phyloP scores from a whole-genome alignment of 2,797 vertebrate genomes.

The Tangara arthus region DNA sequence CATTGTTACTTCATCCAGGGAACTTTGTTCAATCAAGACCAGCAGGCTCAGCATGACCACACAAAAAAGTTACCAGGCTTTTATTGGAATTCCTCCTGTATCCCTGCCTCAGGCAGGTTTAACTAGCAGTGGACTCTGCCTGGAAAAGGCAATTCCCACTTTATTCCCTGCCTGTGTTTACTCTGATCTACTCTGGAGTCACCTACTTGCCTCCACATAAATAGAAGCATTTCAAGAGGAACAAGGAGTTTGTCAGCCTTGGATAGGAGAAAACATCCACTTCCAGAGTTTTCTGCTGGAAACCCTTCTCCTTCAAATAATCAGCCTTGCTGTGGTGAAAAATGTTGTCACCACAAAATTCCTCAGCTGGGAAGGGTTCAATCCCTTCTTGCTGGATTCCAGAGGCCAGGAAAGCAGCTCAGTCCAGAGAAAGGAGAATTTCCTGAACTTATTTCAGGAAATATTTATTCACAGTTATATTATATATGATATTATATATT shows the following conservation, averaged over 20 bases:
- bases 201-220: neutral
- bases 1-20: constrained; percentile 15
- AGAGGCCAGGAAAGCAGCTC: neutral
- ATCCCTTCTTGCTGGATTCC: neutral
- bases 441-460: neutral
- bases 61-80: neutral
- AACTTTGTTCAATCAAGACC: neutral
- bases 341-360: neutral
- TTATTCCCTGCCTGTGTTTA: neutral
- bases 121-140: neutral
- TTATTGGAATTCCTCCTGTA: neutral
- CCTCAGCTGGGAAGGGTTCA: neutral
- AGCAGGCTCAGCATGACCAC: constrained; percentile 1
- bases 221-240: neutral
- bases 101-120: neutral
- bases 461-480: neutral
- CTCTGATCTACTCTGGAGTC: neutral
- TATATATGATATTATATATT: neutral
- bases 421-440: neutral
- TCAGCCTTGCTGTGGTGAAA: neutral
- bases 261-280: neutral
- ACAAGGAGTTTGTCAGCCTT: neutral
- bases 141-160: neutral
- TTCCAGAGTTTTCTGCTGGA: neutral
- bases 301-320: neutral